A percentile compares a stretch with the other conserved stretches of the same genome.
Conservation (phyloP, 2,113 vertebrate species). For the Alouatta palliata region DNA sequence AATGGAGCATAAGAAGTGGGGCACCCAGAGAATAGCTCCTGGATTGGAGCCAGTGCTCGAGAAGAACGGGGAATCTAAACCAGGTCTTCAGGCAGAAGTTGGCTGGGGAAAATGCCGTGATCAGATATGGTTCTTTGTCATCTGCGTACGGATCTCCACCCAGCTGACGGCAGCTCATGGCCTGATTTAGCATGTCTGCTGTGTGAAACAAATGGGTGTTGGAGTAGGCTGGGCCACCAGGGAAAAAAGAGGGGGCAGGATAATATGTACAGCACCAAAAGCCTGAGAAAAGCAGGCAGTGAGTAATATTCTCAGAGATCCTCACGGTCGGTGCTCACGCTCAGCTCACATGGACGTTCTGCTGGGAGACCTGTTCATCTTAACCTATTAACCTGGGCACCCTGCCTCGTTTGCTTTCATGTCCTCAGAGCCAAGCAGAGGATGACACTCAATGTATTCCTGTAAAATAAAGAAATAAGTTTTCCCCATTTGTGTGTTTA, state of each 20-base stretch:
- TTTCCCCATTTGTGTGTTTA: neutral
- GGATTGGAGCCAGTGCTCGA: neutral
- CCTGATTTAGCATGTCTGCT: conserved; percentile 5
- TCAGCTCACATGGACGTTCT: neutral
- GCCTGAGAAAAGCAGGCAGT: neutral
- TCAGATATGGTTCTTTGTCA: conserved; percentile 20
- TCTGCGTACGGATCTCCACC: conserved; percentile 41
- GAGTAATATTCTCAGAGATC: neutral
- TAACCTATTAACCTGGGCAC: neutral
- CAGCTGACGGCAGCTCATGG: neutral
- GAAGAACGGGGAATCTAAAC: neutral
- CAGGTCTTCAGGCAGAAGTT: neutral
- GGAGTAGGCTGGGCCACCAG: neutral
- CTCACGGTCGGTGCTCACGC: neutral
- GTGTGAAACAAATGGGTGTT: neutral
- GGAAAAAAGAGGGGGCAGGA: neutral
- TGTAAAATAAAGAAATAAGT: neutral
- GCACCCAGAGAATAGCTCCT: neutral
- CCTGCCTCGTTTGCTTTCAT: neutral
- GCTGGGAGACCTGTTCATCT: neutral
- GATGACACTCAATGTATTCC: neutral
- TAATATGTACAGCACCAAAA: neutral
- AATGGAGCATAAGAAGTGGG: neutral
- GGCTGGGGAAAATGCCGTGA: neutral
- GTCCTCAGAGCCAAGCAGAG: neutral